These are phyloP conservation scores for Pelusios castaneus DNA, from an alignment of 2,113 vertebrate species.

Conservation along the genomic window DNA sequence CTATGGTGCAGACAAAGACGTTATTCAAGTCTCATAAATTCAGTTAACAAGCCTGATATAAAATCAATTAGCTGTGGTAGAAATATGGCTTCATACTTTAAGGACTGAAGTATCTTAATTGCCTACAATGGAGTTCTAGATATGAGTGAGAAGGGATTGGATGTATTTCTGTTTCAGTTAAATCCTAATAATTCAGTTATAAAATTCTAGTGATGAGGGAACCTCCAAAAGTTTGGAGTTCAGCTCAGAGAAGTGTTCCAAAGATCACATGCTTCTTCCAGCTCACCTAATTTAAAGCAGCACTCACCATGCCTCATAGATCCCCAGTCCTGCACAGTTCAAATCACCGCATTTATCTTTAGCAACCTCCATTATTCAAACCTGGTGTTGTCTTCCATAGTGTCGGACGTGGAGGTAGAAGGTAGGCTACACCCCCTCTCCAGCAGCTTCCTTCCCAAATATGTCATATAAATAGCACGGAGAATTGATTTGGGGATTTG, in stretches of 20 bases:
- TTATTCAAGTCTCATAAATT: conserved; percentile 74
- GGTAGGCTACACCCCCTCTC: accelerated
- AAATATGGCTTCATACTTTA: conserved; percentile 66
- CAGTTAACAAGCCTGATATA: conserved; percentile 67
- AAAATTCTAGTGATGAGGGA: background rate
- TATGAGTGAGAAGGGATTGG: conserved; percentile 23
- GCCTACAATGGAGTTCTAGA: conserved; percentile 28
- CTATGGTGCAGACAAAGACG: conserved; percentile 70
- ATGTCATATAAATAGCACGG: background rate
- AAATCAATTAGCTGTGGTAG: conserved; percentile 72
- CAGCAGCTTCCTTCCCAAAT: background rate
- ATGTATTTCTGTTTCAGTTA: background rate
- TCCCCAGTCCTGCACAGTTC: background rate
- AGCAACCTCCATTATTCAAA: background rate
- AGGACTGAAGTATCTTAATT: conserved; percentile 52
- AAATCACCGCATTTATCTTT: background rate
- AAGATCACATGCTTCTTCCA: background rate
- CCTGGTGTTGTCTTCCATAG: background rate
- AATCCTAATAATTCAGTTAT: conserved; percentile 2
- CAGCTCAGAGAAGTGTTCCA: background rate
- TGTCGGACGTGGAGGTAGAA: background rate
- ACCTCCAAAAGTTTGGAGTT: background rate
- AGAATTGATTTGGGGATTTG: background rate
- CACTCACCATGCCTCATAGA: background rate
- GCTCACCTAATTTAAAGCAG: background rate